These are phyloP conservation scores for Prenolepis imparis DNA, from an alignment of 2,888 invertebrate genomes.

Conservation along the genomic window DNA sequence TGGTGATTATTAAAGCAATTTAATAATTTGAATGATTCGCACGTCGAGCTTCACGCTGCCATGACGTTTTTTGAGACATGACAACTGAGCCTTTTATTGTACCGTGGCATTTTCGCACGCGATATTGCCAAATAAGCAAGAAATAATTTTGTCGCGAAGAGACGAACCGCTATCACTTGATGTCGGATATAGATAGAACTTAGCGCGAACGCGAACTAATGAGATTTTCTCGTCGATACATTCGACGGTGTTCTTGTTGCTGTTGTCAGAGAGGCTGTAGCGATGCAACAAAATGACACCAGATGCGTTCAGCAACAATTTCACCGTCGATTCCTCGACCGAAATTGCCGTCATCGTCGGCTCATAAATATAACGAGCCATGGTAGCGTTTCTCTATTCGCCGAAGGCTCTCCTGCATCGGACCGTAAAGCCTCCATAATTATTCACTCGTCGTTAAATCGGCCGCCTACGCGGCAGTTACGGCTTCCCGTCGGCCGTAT, in stretches of 20 bases:
- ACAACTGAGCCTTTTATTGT: slow-evolving; percentile 73
- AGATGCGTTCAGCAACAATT: slow-evolving; percentile 69
- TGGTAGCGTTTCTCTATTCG: slow-evolving; percentile 71
- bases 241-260: neutral
- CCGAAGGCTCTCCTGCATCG: slow-evolving; percentile 77
- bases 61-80: slow-evolving; percentile 74
- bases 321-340: slow-evolving; percentile 61
- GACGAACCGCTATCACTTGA: neutral
- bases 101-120: slow-evolving; percentile 75
- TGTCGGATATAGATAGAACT: neutral
- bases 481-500: slow-evolving; percentile 76
- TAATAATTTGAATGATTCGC: neutral
- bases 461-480: slow-evolving; percentile 81
- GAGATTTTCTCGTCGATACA: neutral
- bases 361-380: slow-evolving; percentile 81
- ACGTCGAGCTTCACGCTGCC: slow-evolving; percentile 74
- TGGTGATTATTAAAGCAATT: neutral
- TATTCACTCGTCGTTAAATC: slow-evolving; percentile 85
- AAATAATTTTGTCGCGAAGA: slow-evolving; percentile 66
- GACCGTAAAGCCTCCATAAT: slow-evolving; percentile 83
- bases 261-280: neutral
- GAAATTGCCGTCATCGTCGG: slow-evolving; percentile 79
- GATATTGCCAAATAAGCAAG: slow-evolving; percentile 72
- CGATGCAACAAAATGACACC: slow-evolving; percentile 11
- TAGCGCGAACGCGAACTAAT: neutral